Base-by-base conservation (phyloP, 2,888 invertebrate species). In the Leptopterna dolabrata region DNA sequence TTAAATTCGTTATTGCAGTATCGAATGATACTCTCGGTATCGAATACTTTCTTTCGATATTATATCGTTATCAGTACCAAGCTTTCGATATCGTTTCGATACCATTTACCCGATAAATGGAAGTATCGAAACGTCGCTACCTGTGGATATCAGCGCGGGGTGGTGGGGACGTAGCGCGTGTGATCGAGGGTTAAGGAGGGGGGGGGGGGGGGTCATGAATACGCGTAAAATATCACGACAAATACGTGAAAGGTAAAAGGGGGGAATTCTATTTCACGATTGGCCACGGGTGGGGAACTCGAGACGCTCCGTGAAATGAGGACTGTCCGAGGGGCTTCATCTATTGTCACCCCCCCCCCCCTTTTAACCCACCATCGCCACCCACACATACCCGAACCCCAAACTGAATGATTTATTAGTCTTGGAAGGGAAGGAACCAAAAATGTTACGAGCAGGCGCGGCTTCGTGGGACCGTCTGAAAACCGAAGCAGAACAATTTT, bases 151-250 rank as follows among this genome's bases (percentile, higher is more conserved):
- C 4, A 55, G 16, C 2, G 19, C 11, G 43, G 51, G 47, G 85
- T 47, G 43, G 63, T 70, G 36, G 83, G 70, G 24, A 70, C 36
- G 47, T 70, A 83, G 36, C 63, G 83, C 83, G 63, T 83, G 73
- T 27, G 85, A 45, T 36, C 83, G 41, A 43, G 13, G 3, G 9
- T 30, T 36, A 36, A 81, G 55, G 36, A 29, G 9, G 30, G 16
- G 3, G 76, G 24, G n/a, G 4, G 30, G 76, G 51, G 55, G 43
- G 27, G 24, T 45, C 85, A 63, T 85, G 73, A 85, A 85, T 85
- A 85, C 85, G 85, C 85, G 45, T 85, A 73, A 85, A 85, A 85
- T 85, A 85, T 71, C 85, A 73, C 29, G 85, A 85, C 85, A 85
- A 71, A 85, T 73, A 73, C 73, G 73, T 85, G 73, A 45, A 45